Conservation (phyloP, 2,113 vertebrate genomes). For the Atlantisia rogersi region DNA sequence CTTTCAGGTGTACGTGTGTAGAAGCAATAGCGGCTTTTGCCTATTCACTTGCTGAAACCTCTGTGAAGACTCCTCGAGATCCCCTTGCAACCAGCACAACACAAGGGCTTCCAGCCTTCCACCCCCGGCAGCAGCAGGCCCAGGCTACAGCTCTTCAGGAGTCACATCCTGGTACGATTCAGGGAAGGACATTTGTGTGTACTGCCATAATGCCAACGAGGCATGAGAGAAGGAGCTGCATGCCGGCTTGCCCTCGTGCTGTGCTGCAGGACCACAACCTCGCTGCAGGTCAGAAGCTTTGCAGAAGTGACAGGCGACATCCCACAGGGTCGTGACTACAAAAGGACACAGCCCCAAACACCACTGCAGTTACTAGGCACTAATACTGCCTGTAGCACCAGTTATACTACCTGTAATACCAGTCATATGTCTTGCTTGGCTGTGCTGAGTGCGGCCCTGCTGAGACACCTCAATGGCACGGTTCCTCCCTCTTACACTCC, state of each 20-base stretch:
- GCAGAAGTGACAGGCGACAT: not conserved
- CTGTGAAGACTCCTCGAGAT: fast-evolving
- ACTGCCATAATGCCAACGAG: not conserved
- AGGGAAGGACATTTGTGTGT: not conserved
- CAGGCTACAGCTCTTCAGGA: not conserved
- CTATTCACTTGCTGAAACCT: not conserved
- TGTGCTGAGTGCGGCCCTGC: not conserved
- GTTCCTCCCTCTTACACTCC: not conserved
- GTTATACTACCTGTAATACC: not conserved
- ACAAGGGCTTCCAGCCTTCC: not conserved
- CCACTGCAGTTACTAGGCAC: not conserved
- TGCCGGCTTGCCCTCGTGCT: fast-evolving
- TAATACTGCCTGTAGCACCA: not conserved
- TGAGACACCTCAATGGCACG: not conserved
- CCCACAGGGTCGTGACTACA: not conserved
- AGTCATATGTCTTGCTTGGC: not conserved
- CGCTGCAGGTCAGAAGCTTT: not conserved
- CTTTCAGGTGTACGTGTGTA: not conserved
- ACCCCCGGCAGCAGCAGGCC: not conserved
- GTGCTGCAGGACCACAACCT: fast-evolving
- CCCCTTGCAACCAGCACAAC: not conserved
- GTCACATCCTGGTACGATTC: not conserved
- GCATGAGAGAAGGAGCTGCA: fast-evolving
- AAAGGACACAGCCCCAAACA: not conserved
- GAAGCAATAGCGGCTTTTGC: not conserved